These are phyloP conservation scores for Dreissena polymorpha DNA, from an alignment of 1,140 invertebrate species.

Conservation along the genomic window DNA sequence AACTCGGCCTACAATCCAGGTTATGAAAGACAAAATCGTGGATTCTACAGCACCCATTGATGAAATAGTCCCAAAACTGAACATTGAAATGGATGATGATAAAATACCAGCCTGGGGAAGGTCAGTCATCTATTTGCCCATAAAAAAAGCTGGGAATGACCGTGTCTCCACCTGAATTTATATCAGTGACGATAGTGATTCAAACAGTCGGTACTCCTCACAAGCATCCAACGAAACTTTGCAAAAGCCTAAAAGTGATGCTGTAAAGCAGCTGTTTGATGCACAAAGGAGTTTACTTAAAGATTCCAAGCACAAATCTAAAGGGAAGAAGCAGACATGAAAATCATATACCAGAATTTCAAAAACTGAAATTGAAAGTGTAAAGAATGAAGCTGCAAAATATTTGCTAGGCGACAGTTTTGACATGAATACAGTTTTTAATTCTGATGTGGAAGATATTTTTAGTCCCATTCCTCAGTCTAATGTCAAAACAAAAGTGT, in stretches of 20 bases:
- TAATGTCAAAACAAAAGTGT: background rate
- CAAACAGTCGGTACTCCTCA: background rate
- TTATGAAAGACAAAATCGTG: no score
- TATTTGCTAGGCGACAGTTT: slow-evolving; percentile 37
- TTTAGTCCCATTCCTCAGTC: background rate
- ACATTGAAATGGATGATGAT: no score
- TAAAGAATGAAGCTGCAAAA: slow-evolving; percentile 40
- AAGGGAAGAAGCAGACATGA: no score
- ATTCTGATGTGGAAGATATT: slow-evolving; percentile 45
- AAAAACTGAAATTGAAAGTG: background rate
- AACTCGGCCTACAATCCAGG: no score
- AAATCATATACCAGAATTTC: background rate
- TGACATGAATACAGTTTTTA: slow-evolving; percentile 35
- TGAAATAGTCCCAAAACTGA: background rate
- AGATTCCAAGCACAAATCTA: no score
- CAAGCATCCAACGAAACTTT: slow-evolving; percentile 6
- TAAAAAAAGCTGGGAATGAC: slow-evolving; percentile 38
- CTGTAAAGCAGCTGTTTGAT: no score
- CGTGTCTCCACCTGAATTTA: slow-evolving; percentile 33
- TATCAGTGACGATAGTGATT: slow-evolving; percentile 39
- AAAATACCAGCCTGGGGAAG: background rate
- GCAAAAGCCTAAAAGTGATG: slow-evolving; percentile 11
- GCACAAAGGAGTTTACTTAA: no score
- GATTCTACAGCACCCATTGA: background rate
- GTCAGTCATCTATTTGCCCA: slow-evolving; percentile 54